Base-by-base conservation (phyloP, 2,888 invertebrate genomes). In the Autographa pulchrina region DNA sequence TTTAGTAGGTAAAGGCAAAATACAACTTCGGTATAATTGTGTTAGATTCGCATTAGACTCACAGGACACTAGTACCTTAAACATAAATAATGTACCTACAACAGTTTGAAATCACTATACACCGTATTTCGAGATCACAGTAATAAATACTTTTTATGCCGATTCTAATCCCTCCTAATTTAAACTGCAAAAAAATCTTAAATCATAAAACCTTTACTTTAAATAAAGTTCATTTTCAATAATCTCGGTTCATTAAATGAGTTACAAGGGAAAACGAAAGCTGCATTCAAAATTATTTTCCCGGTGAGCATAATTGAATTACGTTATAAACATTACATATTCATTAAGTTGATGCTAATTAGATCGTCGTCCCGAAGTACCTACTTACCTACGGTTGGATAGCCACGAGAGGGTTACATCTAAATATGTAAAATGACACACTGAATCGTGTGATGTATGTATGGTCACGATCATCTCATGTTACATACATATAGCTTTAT, bases 321-420 rank as follows among this genome's bases (percentile, higher is more conserved):
- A 88, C 75, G 80, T 81, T 83, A 82, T 80, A 83, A 83, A 85
- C 87, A 88, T 90, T 90, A 90, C 91, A 90, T 91, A 90, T 91
- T 91, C 91, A 91, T 90, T 89, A 91, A 86, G 77, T 85, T 80
- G 78, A 88, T 88, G 89, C 85, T 91, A 91, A 91, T 90, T 88
- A 90, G 82, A 84, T 84, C 77, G 65, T 71, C 79, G 78, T 68
- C 81, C 76, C 77, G 52, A 35, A 48, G 60, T 72, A 38, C 72
- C 52, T 65, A 59, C 62, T 32, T 64, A 72, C 65, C 62, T 56
- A 65, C 62, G 59, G 56, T 68, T 66, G 75, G 69, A 38, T 5
- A 41, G 9, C 48, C 68, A 70, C 0, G 16, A 66, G 31, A 14
- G 63, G 54, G 69, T 64, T 48, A 25, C 71, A 74, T 72, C 69